Base-by-base conservation (phyloP, 2,797 vertebrate genomes). In the Hoplostethus mediterraneus region DNA sequence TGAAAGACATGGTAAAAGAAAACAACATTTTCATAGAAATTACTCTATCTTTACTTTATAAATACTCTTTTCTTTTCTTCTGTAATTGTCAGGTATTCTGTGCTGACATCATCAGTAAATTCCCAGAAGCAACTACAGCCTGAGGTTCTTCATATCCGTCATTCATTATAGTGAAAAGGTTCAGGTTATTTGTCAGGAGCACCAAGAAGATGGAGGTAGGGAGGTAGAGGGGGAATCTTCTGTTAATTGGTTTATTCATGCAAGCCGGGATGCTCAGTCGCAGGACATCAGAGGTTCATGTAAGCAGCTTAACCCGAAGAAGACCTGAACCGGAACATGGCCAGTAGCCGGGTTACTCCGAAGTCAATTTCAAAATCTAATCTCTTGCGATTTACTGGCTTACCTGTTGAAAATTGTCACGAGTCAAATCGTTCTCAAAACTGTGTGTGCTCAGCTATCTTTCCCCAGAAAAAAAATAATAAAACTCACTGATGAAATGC, bases 121-220 rank as follows among this genome's bases (percentile, higher is more conserved):
- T 33, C 6, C 33, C 33, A 33, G 33, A 33, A 5, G 33, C 33
- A 33, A 33, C 33, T 33, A 6, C 31, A 6, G 31, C 31, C 44
- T 2, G 12, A 3, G 44, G 4, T 47, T 47, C 10, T 47, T 47
- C 1, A 13, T 4, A 4, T 33, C 33, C 5, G 33, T 5, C 0
- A 47, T 47, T 47, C 44, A 47, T 47, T 47, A 47, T 47, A 2
- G 44, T 12, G 12, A 47, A 5, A 47, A 16, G 11, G 11, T 5
- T 52, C 33, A 38, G 14, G 14, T 16, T 47, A 64, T 72, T 51
- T 75, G 48, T 63, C 47, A 58, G 54, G n/a, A n/a, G n/a, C n/a
- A n/a, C n/a, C n/a, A n/a, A n/a, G n/a, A n/a, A n/a, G n/a, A n/a
- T n/a, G n/a, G n/a, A n/a, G n/a, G n/a, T n/a, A n/a, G n/a, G 4